Base-by-base conservation (phyloP, 2,888 invertebrate species). In the Germaria angustata region DNA sequence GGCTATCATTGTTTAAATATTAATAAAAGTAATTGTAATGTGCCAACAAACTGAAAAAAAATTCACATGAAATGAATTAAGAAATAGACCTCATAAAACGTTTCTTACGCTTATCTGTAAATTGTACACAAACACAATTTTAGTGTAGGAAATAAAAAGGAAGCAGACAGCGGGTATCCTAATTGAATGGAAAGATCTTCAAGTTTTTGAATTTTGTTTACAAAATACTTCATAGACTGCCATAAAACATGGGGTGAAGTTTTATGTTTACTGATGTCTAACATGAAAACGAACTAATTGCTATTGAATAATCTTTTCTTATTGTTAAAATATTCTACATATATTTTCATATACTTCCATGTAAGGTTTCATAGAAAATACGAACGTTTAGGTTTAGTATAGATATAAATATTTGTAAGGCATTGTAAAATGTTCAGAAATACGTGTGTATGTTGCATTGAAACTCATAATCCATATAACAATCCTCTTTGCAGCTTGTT, bases 1-100 rank as follows among this genome's bases (percentile, higher is more conserved):
- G 51, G 15, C 39, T 39, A 68, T 68, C 69, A 69, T 34, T 61
- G 73, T 73, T 41, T 53, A 53, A 63, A 73, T 73, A 53, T 63
- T n/a, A 41, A 63, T 51, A 22, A 63, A 73, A 53, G 39, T 39
- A 73, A 51, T 39, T 51, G 17, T 41, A 20, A 46, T 17, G 32
- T 17, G 15, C 28, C 15, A 41, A 41, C 28, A 39, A 22, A 41
- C 9, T 13, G 11, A 17, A 39, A 24, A 20, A 39, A 28, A 44
- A 6, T 2, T 15, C 13, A n/a, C 34, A 34, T 9, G 2, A 15
- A 36, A 49, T 28, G 28, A 28, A 28, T 5, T 28, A 32, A 13
- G 61, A 15, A 51, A n/a, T 8, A 66, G 44, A 75, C 65, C 65
- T 57, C 75, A 36, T 36, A 57, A 66, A 75, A 24, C 24, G n/a